Conservation (phyloP, 2,113 vertebrate genomes). For the Phalacrocorax pelagicus region DNA sequence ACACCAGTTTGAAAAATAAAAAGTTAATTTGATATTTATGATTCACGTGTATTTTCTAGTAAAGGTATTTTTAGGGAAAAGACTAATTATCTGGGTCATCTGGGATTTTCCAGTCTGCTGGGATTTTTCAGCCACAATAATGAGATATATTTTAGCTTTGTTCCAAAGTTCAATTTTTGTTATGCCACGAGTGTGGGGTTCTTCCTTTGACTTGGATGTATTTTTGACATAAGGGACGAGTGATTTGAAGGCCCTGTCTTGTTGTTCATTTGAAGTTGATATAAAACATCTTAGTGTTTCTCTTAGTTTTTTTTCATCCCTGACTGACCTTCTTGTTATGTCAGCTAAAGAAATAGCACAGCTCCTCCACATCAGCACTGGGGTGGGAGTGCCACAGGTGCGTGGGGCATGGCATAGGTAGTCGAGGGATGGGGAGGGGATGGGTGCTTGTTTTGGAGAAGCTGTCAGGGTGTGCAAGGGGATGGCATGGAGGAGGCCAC, state of each 20-base stretch:
- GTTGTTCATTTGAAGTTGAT: not conserved
- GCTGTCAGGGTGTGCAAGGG: not conserved
- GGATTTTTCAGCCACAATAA: not conserved
- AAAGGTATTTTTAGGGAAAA: not conserved
- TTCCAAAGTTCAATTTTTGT: not conserved
- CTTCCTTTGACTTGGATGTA: not conserved
- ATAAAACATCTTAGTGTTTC: not conserved
- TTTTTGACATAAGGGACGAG: not conserved
- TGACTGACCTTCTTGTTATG: not conserved
- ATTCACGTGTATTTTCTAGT: not conserved
- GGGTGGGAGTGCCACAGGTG: rapidly evolving
- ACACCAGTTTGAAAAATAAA: not conserved
- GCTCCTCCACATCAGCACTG: rapidly evolving
- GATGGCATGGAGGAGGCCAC: not conserved
- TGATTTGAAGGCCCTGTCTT: not conserved
- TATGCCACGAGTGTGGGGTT: not conserved
- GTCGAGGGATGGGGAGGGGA: rapidly evolving
- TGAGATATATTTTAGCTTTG: not conserved
- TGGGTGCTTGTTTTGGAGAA: not conserved
- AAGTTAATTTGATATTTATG: not conserved
- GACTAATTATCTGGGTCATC: not conserved
- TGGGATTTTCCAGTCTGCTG: not conserved
- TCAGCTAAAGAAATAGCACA: not conserved
- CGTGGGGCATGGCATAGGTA: rapidly evolving
- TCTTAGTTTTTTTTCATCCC: not conserved